Base-by-base conservation (phyloP, 2,797 vertebrate genomes). In the Sebastes trivittatus region DNA sequence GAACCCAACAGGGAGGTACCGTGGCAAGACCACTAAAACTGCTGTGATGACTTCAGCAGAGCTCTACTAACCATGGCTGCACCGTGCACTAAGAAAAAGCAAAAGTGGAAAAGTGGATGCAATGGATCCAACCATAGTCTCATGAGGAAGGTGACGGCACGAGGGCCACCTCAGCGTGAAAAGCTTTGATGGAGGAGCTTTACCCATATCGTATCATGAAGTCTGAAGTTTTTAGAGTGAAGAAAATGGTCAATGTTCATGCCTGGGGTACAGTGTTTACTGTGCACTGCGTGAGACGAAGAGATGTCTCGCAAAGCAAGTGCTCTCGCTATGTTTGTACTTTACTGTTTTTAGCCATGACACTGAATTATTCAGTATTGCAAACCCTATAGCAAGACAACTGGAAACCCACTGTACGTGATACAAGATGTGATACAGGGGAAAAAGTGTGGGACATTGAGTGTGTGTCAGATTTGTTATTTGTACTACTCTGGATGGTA, bases 11-110 rank as follows among this genome's bases (percentile, higher is more conserved):
- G 72, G 74, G 83, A 86, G 72, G 72, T 9, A 82, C 30, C 23
- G 65, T 75, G 59, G 75, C 77, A 75, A 63, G 60, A 67, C 62
- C 69, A 66, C 62, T 78, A 59, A 78, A 86, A 75, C 38, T 62
- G 46, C 84, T 74, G 77, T 80, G 78, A 88, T 86, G 78, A 87
- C 72, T 92, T 85, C 25, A 83, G 87, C 69, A 73, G 72, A 71
- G 73, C 80, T 77, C 69, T 46, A 64, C 73, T 61, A 73, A 82
- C 69, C 56, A 8, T 52, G 42, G 75, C 81, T 36, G 75, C 54
- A 72, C 56, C 4, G 7, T 29, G 68, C 9, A 20, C 61, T 55
- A 65, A 34, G 66, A 79, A 78, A 84, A 83, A 78, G 42, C 2
- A 8, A 70, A 80, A 80, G n/a, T 71, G 61, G 29, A 76, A 62